These are phyloP conservation scores for Plagodis dolabraria DNA, from an alignment of 2,888 invertebrate species.

Conservation along the genomic window DNA sequence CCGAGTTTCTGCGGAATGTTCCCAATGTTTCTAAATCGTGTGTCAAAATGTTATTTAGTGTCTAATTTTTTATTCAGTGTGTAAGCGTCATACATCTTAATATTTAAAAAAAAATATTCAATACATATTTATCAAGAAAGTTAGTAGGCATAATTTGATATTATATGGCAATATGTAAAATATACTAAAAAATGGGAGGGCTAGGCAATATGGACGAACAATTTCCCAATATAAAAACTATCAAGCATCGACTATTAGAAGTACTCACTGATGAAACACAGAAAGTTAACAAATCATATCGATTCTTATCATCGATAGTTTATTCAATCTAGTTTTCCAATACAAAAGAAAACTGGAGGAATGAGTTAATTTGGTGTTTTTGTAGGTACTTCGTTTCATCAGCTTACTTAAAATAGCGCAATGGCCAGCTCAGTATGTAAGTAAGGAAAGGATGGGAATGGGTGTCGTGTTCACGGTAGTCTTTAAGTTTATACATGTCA, in stretches of 20 bases:
- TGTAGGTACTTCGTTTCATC: conserved; percentile 10
- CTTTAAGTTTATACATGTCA: background rate
- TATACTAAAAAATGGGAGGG: conserved; percentile 7
- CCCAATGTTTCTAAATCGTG: too few species aligned
- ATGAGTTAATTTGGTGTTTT: background rate
- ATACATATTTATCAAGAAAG: background rate
- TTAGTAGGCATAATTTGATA: background rate
- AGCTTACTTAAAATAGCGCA: conserved; percentile 9
- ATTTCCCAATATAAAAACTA: conserved; percentile 12
- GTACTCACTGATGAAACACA: conserved; percentile 12
- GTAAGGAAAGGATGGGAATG: conserved; percentile 21
- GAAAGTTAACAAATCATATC: too few species aligned
- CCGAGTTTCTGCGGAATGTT: too few species aligned
- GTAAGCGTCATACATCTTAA: too few species aligned
- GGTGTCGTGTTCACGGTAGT: conserved; percentile 23
- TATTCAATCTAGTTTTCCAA: conserved; percentile 4
- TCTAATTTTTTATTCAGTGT: too few species aligned
- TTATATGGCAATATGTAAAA: background rate
- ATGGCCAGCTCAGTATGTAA: conserved; percentile 14
- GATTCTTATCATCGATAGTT: background rate
- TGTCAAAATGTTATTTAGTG: too few species aligned
- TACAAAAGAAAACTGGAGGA: conserved; percentile 4
- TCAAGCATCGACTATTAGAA: conserved; percentile 10
- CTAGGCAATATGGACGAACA: conserved; percentile 8
- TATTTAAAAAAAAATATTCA: conserved; percentile 8